A percentile compares a stretch with the other conserved stretches of the same genome.
Conservation (phyloP, 2,888 invertebrate genomes). For the Ophion ellenae region DNA sequence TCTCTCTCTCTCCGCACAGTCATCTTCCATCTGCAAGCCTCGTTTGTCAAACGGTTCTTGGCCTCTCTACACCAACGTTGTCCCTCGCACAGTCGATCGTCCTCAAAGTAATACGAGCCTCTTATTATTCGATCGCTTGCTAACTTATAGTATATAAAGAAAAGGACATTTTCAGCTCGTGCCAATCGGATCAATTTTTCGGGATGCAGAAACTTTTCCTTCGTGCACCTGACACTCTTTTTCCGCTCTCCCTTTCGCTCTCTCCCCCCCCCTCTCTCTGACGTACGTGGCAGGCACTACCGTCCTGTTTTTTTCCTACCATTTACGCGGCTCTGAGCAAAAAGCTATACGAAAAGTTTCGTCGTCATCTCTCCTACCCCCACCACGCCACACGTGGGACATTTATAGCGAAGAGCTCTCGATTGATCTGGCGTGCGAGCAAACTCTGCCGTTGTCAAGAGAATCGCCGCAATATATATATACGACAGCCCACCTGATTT, state of each 20-base stretch:
- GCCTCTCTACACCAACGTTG: neutral
- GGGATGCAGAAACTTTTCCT: neutral
- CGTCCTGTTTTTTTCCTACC: slow-evolving; percentile 18
- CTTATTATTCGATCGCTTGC: neutral
- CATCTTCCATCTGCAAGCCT: slow-evolving; percentile 23
- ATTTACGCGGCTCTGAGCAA: slow-evolving; percentile 20
- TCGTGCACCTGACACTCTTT: neutral
- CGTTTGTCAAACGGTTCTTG: slow-evolving; percentile 22
- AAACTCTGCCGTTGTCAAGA: slow-evolving; percentile 72
- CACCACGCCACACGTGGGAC: slow-evolving; percentile 56
- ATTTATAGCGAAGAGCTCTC: slow-evolving; percentile 72
- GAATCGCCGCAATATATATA: slow-evolving; percentile 44
- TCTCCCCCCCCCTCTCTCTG: slow-evolving; percentile 12
- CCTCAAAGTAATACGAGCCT: no score
- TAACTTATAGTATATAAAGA: neutral
- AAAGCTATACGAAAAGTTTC: slow-evolving; percentile 55
- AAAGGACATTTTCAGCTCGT: neutral
- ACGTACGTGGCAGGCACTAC: slow-evolving; percentile 54
- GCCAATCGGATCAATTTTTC: neutral
- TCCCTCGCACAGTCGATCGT: neutral
- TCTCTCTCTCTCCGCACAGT: neutral
- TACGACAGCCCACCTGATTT: slow-evolving; percentile 28
- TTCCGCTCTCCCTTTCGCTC: slow-evolving; percentile 10
- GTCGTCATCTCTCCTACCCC: slow-evolving; percentile 46
- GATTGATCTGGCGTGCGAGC: slow-evolving; percentile 73